Evolutionary conservation across 2,797 vertebrate genomes (phyloP), one percentile per base, ranked within the genome.

Genomic region (Rhynchonycteris naso): DNA sequence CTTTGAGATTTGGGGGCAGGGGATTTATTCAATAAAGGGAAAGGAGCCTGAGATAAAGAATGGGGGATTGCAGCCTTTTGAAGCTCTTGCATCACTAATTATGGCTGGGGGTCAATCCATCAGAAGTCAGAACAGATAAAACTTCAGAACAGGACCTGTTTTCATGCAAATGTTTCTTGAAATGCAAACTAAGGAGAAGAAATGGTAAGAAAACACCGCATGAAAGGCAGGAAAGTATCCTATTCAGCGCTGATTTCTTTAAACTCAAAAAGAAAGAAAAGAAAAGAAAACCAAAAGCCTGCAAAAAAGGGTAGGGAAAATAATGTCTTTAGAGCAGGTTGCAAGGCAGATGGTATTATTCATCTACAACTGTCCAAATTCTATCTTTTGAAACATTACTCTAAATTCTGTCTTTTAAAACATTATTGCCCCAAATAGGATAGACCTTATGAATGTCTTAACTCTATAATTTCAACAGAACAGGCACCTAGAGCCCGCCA

Each of bases 111-210:
- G 65, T 88, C 78, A 90, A 91, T 92, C 84, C 72, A 24, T 88
- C 35, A 75, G 66, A 74, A 89, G 52, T 50, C 85, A 66, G 63
- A 94, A 82, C 30, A 83, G 84, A 65, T 61, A 95, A 74, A 68
- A 26, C 91, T 88, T 95, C 33, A 85, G 26, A 93, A 54, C 50
- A 69, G 30, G 21, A 38, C 54, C 76, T 93, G 35, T 94, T 95
- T 83, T 95, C 71, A 93, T 96, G 90, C 78, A 97, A 93, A 93
- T 97, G 0, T 79, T 14, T 68, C 84, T 88, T 97, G 43, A 95
- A 95, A 91, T 95, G 85, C 93, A 96, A 92, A 93, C 47, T 79
- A 90, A 79, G n/a, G 14, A 65, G 19, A 7, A 47, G 59, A 92
- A 75, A 56, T 43, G 6, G 12, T 26, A 91, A 75, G 52, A 71